Base-by-base conservation (phyloP, 2,888 invertebrate genomes). In the Hoplodrina ambigua region DNA sequence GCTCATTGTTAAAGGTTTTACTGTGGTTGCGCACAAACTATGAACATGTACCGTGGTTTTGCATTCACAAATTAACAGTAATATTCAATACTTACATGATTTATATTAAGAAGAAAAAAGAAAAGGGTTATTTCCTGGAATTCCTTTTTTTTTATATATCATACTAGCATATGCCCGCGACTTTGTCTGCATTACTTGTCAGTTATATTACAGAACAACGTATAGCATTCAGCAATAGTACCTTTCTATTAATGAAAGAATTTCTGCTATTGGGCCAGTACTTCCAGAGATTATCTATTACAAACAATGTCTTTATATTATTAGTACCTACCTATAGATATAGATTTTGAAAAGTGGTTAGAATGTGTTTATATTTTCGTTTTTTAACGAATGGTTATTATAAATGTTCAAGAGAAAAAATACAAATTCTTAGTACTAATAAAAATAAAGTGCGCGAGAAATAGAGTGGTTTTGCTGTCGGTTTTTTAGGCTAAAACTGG, bases 401-500 rank as follows among this genome's bases (percentile, higher is more conserved):
- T 41, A 13, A n/a, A 44, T 53, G 46, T 15, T 46, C 2, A 10
- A 19, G 20, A 37, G 10, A 0, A 10, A 60, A 46, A n/a, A 37
- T n/a, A 4, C 37, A 41, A 17, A 20, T 37, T 8, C 37, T 37
- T 37, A 8, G 8, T 37, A 41, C 11, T 41, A 41, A 41, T 41
- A 33, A 7, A 33, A 15, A 44, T 37, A 19, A 46, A 37, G 0
- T 25, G 2, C 46, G 15, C 30, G 49, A 61, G 25, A 54, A 46
- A 53, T 2, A 17, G 5, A 17, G 30, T 49, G 13, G 41, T 30
- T 61, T 30, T 15, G 25, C 1, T 25, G 25, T 11, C 17, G 8
- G 17, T 61, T 53, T 59, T 53, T 62, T 25, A 10, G 4, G 20
- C 30, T 20, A 13, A 30, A 70, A 63, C 70, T 20, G n/a, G 70